Evolutionary conservation across 2,797 vertebrate genomes (phyloP).

Genomic region (Rousettus madagascariensis): DNA sequence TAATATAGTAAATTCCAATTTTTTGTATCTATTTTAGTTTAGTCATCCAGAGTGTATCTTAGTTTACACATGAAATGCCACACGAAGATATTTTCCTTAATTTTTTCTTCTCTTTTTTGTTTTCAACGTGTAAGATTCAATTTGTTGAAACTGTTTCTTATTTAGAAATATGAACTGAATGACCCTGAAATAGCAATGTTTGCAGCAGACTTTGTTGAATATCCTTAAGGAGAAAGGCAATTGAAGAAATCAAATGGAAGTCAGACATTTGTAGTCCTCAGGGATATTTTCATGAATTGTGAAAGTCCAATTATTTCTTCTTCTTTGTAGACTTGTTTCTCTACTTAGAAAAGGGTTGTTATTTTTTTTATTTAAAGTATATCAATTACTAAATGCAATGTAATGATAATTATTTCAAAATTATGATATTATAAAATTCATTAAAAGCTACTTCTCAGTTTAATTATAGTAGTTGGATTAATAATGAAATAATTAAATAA

Average conservation of each 20-base stretch:
- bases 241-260: conserved; percentile 55
- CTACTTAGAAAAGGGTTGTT: neutral
- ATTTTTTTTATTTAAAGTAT: conserved; percentile 15
- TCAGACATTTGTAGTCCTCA: conserved; percentile 21
- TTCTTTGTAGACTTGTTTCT: conserved; percentile 42
- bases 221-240: conserved; percentile 47
- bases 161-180: conserved; percentile 51
- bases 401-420: neutral
- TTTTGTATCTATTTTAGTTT: neutral
- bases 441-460: neutral
- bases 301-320: conserved; percentile 62
- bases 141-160: conserved; percentile 27
- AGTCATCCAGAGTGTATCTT: neutral
- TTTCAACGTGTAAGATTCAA: neutral
- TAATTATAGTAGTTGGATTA: neutral
- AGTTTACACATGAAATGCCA: neutral
- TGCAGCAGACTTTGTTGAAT: neutral
- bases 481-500: conserved; percentile 18
- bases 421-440: neutral
- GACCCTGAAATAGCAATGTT: neutral
- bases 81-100: neutral
- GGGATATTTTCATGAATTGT: conserved; percentile 55
- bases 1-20: neutral
- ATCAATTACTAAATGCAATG: conserved; percentile 31
- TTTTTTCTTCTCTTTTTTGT: neutral